Conservation (phyloP, 2,888 invertebrate genomes). For the Anorthoa munda region DNA sequence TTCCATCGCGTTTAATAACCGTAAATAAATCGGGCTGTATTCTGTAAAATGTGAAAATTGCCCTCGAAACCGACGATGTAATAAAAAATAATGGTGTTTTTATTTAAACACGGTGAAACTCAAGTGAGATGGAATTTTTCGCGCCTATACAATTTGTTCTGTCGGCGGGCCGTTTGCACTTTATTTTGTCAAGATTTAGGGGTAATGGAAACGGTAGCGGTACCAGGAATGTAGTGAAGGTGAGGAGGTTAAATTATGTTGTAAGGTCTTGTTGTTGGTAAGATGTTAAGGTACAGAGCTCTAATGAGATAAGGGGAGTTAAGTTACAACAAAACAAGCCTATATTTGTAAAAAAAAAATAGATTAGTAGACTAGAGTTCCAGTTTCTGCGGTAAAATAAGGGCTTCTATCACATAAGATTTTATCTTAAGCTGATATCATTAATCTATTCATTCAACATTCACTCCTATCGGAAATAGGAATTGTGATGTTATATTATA, state of each 20-base stretch:
- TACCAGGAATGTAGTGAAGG: conserved; percentile 34
- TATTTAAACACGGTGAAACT: conserved; percentile 68
- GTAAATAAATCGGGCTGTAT: conserved; percentile 60
- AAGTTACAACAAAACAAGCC: background rate
- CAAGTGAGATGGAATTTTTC: conserved; percentile 71
- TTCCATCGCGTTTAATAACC: conserved; percentile 50
- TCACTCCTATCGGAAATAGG: too few relatives aligned
- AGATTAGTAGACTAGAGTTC: too few relatives aligned
- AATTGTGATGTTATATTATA: too few relatives aligned
- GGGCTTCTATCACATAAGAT: too few relatives aligned
- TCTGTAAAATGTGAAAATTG: conserved; percentile 61
- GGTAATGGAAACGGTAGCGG: conserved; percentile 62
- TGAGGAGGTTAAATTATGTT: conserved; percentile 29
- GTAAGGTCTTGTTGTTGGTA: conserved; percentile 10
- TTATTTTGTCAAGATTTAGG: conserved; percentile 64
- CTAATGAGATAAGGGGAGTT: background rate
- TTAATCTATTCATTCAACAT: too few relatives aligned
- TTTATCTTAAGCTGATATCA: too few relatives aligned
- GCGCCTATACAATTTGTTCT: conserved; percentile 72
- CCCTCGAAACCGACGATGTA: conserved; percentile 53
- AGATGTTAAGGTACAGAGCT: background rate
- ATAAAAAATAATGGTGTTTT: conserved; percentile 71
- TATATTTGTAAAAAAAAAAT: too few relatives aligned
- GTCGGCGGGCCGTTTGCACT: conserved; percentile 71
- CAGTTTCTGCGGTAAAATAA: too few relatives aligned